Conservation (phyloP, 2,113 vertebrate genomes). For the Sander lucioperca region DNA sequence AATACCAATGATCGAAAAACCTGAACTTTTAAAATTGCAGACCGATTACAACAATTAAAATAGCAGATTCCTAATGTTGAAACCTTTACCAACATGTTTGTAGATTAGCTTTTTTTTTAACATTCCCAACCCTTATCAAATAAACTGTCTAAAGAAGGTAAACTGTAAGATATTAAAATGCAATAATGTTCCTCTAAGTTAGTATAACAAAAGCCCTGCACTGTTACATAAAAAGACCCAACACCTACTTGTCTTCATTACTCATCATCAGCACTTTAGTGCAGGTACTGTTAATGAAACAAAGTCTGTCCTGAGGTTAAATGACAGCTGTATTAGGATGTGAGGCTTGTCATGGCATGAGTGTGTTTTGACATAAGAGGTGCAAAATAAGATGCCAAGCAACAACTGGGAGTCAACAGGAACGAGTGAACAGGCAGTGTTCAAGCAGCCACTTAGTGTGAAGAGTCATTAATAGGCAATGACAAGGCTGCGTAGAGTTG, state of each 20-base stretch:
- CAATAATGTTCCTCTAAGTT: neutral
- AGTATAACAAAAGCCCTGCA: neutral
- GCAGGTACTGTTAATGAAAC: slow-evolving; percentile 33
- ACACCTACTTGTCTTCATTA: slow-evolving; percentile 15
- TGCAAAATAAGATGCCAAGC: slow-evolving; percentile 54
- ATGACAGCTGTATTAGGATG: slow-evolving; percentile 33
- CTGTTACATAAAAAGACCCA: neutral
- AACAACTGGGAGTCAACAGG: slow-evolving; percentile 57
- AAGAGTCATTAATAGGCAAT: slow-evolving; percentile 70
- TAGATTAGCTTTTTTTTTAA: neutral
- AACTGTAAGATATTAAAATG: neutral
- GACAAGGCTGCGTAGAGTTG: slow-evolving; percentile 61
- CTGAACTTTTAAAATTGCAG: neutral
- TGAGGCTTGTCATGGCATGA: slow-evolving; percentile 50
- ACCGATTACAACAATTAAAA: neutral
- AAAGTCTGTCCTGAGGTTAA: slow-evolving; percentile 46
- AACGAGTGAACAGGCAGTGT: slow-evolving; percentile 42
- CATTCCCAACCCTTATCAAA: neutral
- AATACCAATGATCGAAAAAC: neutral
- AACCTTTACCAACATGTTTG: neutral
- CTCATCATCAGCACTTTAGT: slow-evolving; percentile 13
- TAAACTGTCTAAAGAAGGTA: neutral
- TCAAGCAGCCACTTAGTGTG: slow-evolving; percentile 61
- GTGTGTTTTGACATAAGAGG: slow-evolving; percentile 55
- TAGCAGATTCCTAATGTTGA: neutral